Percentiles rank a stretch among this genome's conserved stretches.
Evolutionary conservation across 2,888 invertebrate species (phyloP).

Genomic region (Pristionchus fissidentatus): DNA sequence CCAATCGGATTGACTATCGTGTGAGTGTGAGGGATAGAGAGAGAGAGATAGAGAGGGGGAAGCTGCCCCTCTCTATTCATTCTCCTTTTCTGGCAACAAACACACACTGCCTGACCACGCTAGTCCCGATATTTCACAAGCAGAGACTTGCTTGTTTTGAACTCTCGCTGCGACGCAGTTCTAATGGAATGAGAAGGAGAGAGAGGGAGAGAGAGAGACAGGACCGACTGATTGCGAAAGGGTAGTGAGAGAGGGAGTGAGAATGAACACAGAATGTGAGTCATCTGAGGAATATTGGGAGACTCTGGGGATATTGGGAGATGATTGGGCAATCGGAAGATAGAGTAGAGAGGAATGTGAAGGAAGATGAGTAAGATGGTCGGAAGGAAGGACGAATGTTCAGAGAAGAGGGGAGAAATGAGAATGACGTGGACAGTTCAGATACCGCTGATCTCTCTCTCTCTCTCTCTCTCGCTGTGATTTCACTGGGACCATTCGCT

Average conservation of each 20-base stretch:
- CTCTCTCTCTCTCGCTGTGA: neutral
- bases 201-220: conserved; percentile 2
- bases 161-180: neutral
- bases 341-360: neutral
- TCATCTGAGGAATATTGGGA: conserved; percentile 15
- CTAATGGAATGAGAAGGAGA: conserved; percentile 21
- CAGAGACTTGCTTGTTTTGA: neutral
- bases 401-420: neutral
- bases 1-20: conserved; percentile 19
- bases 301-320: conserved; percentile 1
- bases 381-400: too few species aligned
- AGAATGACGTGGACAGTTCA: neutral
- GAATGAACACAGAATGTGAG: neutral
- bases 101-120: neutral
- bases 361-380: too few species aligned
- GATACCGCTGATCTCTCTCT: neutral
- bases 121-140: conserved; percentile 8
- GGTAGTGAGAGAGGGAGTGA: neutral
- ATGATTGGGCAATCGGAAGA: conserved; percentile 34
- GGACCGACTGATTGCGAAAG: conserved; percentile 33
- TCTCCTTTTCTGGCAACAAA: conserved; percentile 15
- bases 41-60: conserved; percentile 15
- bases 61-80: conserved; percentile 37
- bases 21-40: neutral
- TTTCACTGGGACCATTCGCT: neutral